phyloP scores from a whole-genome alignment of 2,797 vertebrate species.

The Lacerta agilis region DNA sequence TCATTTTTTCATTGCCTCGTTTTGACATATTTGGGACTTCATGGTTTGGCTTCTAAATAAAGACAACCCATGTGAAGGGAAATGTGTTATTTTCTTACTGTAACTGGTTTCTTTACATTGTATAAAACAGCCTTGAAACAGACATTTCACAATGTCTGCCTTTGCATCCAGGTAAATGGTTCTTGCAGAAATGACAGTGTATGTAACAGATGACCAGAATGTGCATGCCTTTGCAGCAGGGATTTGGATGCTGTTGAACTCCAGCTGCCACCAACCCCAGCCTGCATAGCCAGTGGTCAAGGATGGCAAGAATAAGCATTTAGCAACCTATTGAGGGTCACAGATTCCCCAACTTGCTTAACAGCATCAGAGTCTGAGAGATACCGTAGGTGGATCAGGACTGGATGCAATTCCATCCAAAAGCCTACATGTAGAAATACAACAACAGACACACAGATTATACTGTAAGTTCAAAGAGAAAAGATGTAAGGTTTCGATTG shows the following conservation, averaged over 20 bases:
- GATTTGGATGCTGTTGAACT: too few relatives aligned
- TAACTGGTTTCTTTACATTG: background rate
- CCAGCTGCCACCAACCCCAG: too few relatives aligned
- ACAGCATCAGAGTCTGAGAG: background rate
- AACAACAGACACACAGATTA: too few relatives aligned
- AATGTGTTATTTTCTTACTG: background rate
- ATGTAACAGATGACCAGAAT: background rate
- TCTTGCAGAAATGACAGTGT: background rate
- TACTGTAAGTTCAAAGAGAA: too few relatives aligned
- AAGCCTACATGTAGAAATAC: background rate
- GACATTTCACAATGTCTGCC: background rate
- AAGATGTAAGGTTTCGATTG: too few relatives aligned
- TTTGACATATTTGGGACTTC: background rate
- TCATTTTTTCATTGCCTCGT: background rate
- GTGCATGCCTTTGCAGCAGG: background rate
- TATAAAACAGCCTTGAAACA: background rate
- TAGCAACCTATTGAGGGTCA: too few relatives aligned
- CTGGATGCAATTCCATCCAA: background rate
- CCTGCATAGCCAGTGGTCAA: too few relatives aligned
- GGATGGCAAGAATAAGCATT: too few relatives aligned
- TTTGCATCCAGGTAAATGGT: background rate
- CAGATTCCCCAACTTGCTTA: too few relatives aligned
- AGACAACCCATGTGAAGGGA: background rate
- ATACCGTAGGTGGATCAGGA: background rate
- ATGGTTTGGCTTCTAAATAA: slow-evolving; percentile 4